Evolutionary conservation across 1,140 invertebrate genomes (phyloP), one percentile per base, ranked within the genome.

Genomic region (Eciton burchellii): DNA sequence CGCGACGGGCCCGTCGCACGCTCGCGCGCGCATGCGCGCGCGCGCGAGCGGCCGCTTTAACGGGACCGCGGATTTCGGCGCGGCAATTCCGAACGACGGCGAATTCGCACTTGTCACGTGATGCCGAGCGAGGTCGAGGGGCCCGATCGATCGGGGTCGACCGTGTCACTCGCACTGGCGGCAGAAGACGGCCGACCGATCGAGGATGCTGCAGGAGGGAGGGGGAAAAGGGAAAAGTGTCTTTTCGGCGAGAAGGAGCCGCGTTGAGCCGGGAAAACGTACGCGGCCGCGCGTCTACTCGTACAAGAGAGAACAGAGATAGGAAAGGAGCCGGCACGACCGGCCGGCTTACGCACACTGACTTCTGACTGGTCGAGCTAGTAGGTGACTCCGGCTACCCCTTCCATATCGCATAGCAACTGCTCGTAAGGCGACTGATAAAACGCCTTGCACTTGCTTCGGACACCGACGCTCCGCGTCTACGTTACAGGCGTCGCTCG

Each of bases 351-450:
- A 82, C 87, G 72, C 87, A 88, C 81, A 90, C 89, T 89, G 86
- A 85, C 84, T 88, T 89, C 89, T 83, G 81, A 86, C 89, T 89
- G 88, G 86, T 88, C 88, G 85, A 84, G 73, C 84, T 88, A 81
- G 86, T 88, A 89, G 83, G 85, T 88, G 85, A 89, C 88, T 89
- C 77, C 76, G 47, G 60, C 81, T 73, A 68, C 86, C 89, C 89
- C 89, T 90, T 81, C 89, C 88, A 89, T 86, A 90, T 89, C 85
- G 85, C 89, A 90, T 90, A 90, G 89, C 89, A 90, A 89, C 89
- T 82, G 79, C 87, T 88, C 59, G 85, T 86, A 85, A 84, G 74
- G 49, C 87, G 76, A 88, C 87, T 88, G 87, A 89, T 89, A 89
- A 89, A 68, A 57, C 56, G n/a, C n/a, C n/a, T n/a, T 84, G 85